Evolutionary conservation across 2,113 vertebrate species (phyloP), one percentile per base, ranked within the genome.

Genomic region (Hystrix brachyura): DNA sequence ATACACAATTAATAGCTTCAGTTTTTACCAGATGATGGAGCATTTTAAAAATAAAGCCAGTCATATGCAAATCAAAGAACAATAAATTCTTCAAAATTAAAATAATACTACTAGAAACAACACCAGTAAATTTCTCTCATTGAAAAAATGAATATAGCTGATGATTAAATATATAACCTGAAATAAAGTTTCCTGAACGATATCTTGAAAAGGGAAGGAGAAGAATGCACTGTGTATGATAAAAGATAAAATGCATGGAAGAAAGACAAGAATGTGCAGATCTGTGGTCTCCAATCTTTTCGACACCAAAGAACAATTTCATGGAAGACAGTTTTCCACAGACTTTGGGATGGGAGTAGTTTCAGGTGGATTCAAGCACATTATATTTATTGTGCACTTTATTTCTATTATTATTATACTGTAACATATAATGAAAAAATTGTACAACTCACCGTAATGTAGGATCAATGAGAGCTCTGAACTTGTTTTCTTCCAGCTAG

Each of bases 181-280:
- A 87, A 92, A 96, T 80, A 2, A 89, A 65, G 13, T 87, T 94
- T 91, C 18, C 38, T 59, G 87, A 17, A 21, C 8, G 34, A 71
- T 14, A 60, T 3, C 34, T 48, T 17, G 87, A 84, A 88, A 88
- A 60, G 12, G 25, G 27, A 82, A 94, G 7, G 69, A 4, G 11
- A 90, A 80, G 25, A 65, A 92, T 48, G 2, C 27, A 78, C 27
- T 53, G 7, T 81, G 25, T 43, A 38, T 21, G 27, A 76, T 48
- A 53, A 67, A 83, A 46, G 27, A 71, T 38, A 25, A 4, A 65
- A 14, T 59, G 62, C 23, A 7, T 71, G 11, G 53, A 91, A 12
- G 38, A 48, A 13, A 81, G 55, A 25, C 19, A 46, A 51, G 71
- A 51, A 46, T 38, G 38, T 38, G 38, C 2, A 38, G 38, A 38